Base-by-base conservation (phyloP, 2,113 vertebrate species). In the Bubo blakistoni region DNA sequence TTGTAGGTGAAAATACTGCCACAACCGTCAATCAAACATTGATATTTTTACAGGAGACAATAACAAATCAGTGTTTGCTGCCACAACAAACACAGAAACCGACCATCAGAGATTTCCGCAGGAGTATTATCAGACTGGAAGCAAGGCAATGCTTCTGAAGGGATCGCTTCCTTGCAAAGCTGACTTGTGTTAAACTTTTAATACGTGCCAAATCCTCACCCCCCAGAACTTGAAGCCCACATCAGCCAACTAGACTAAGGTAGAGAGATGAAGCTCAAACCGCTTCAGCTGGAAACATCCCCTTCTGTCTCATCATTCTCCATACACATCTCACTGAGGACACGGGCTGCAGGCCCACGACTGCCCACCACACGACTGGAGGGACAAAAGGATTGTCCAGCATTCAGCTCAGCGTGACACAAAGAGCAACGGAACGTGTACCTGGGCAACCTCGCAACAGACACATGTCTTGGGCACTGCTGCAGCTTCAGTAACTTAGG, bases 1-100 rank as follows among this genome's bases (percentile, higher is more conserved):
- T 90, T 85, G 46, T 13, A 92, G 95, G 91, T 91, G 74, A 92
- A 95, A 95, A 95, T 36, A 85, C 26, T 42, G 55, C 70, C 92
- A 66, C 66, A 90, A 76, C 54, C 58, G 89, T 94, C 92, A 81
- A 94, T 95, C 91, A 95, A 82, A 77, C 59, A 73, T 14, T 80
- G 89, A 34, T 85, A 74, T 79, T 92, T 88, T 91, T 74, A 89
- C 73, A 74, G 61, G 26, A 95, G 59, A 81, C 76, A 86, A 46
- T 29, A 93, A 91, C 89, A 95, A 90, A 94, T 72, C 86, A 72
- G 54, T 40, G 62, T 73, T 85, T 70, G 70, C 84, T 65, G 71
- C 82, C 90, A 90, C 93, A 86, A 90, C 74, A 92, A 51, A 71
- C 70, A 67, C 5, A 62, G 17, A 79, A 93, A 47, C 25, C 20